Conservation (phyloP, 2,113 vertebrate genomes). For the Ardeotis arabs region DNA sequence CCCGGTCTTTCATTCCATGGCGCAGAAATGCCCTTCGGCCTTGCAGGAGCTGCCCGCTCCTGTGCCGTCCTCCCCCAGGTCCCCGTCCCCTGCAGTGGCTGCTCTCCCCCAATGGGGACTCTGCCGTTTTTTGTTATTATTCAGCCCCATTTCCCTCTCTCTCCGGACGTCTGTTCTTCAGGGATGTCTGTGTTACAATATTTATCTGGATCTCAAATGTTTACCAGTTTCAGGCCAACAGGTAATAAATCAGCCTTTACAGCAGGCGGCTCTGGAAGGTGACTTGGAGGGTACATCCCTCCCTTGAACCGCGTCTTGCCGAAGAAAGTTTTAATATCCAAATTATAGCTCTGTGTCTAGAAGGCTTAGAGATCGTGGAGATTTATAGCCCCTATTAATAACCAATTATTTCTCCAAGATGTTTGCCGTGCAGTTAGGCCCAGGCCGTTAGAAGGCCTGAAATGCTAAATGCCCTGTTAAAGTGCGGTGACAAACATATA, state of each 20-base stretch:
- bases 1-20: background rate
- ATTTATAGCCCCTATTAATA: constrained; percentile 72
- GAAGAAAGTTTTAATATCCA: constrained; percentile 67
- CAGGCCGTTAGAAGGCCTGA: background rate
- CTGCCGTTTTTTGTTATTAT: background rate
- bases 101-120: fast-evolving
- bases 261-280: constrained; percentile 46
- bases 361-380: constrained; percentile 30
- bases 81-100: background rate
- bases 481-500: constrained; percentile 47
- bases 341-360: constrained; percentile 42
- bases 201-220: constrained; percentile 47
- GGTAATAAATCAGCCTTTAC: constrained; percentile 60
- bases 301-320: constrained; percentile 19
- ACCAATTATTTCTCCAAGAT: constrained; percentile 63
- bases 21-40: background rate
- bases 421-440: background rate
- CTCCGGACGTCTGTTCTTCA: background rate
- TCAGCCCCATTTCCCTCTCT: background rate
- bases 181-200: background rate
- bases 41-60: background rate
- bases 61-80: background rate
- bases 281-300: constrained; percentile 66
- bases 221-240: constrained; percentile 57
- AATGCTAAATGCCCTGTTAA: constrained; percentile 59